phyloP scores from a whole-genome alignment of 1,140 invertebrate species.

The Drosophila orena region DNA sequence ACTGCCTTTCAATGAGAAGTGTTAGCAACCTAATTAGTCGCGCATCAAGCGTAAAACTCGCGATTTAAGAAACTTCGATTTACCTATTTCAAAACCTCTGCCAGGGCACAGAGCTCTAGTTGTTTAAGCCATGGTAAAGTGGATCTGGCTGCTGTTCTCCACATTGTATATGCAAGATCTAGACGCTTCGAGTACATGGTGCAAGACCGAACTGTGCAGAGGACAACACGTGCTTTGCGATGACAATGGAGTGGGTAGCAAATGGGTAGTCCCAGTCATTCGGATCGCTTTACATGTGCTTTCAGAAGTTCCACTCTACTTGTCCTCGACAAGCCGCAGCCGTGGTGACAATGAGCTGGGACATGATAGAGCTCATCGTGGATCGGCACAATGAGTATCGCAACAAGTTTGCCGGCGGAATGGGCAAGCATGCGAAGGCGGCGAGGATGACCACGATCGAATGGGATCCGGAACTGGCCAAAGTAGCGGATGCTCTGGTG shows the following conservation, averaged over 20 bases:
- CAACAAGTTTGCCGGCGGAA: conserved; percentile 9
- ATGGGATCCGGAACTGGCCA: conserved; percentile 14
- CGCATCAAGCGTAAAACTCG: neutral
- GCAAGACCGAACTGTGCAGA: neutral
- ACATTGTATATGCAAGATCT: neutral
- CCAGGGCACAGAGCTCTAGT: too few relatives aligned
- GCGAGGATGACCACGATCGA: conserved; percentile 6
- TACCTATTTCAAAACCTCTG: too few relatives aligned
- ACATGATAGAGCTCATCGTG: neutral
- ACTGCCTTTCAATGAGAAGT: too few relatives aligned
- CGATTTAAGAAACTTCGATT: neutral
- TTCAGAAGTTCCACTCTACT: neutral
- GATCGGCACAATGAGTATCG: conserved; percentile 14
- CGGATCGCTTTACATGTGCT: neutral
- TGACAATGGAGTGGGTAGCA: conserved; percentile 1
- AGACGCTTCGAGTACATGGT: neutral
- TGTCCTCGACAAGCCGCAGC: neutral
- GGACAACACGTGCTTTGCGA: conserved; percentile 10
- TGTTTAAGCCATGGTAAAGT: conserved; percentile 2
- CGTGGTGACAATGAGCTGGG: neutral
- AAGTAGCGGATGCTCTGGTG: conserved; percentile 11
- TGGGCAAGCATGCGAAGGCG: conserved; percentile 1
- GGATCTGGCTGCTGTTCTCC: neutral
- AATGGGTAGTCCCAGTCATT: neutral
- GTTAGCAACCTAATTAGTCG: too few relatives aligned